Conservation (phyloP, 1,140 invertebrate genomes). For the Drosophila punjabiensis region DNA sequence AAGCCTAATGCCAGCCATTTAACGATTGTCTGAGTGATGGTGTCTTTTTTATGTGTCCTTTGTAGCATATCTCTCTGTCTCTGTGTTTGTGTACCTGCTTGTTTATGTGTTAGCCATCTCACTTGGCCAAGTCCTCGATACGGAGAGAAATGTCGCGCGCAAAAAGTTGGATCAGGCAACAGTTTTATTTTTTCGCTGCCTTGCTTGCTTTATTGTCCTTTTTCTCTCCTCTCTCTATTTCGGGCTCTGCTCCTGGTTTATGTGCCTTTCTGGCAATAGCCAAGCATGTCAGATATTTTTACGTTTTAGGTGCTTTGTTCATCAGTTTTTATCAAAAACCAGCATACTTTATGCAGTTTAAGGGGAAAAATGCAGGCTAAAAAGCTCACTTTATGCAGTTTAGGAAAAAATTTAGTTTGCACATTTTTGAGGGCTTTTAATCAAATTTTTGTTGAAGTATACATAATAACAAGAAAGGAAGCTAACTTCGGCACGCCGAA, state of each 20-base stretch:
- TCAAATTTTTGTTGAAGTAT: background rate
- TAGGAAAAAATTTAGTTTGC: background rate
- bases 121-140: constrained; percentile 18
- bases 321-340: background rate
- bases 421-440: background rate
- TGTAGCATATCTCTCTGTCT: background rate
- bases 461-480: too few relatives aligned
- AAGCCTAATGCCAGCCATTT: constrained; percentile 59
- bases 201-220: constrained; percentile 37
- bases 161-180: constrained; percentile 29
- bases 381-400: background rate
- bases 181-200: constrained; percentile 47
- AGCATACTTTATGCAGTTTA: background rate
- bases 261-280: constrained; percentile 2
- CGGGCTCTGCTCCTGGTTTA: background rate
- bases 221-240: background rate
- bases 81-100: constrained; percentile 9
- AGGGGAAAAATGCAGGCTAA: background rate
- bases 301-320: constrained; percentile 2
- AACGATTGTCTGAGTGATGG: constrained; percentile 20
- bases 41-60: constrained; percentile 9
- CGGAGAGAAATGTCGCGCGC: constrained; percentile 34
- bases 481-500: too few relatives aligned
- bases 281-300: background rate
- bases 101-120: constrained; percentile 23